Conservation (phyloP, 2,113 vertebrate genomes). For the Neogobius melanostomus region DNA sequence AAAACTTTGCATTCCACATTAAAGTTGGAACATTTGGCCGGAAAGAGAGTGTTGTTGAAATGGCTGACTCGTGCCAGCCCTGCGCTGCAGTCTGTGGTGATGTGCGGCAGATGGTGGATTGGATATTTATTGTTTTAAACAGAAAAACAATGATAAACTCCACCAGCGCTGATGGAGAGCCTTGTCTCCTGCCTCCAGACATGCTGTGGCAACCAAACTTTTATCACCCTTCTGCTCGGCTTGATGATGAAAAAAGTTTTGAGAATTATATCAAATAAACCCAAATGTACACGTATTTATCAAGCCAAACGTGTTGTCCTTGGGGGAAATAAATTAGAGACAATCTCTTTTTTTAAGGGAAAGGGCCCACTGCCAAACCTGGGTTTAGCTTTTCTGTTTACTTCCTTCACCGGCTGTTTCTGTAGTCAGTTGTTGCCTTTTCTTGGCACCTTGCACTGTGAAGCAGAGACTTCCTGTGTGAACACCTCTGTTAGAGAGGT, state of each 20-base stretch:
- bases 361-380: slow-evolving; percentile 15
- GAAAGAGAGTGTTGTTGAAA: slow-evolving; percentile 7
- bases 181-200: slow-evolving; percentile 22
- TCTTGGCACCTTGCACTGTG: slow-evolving; percentile 15
- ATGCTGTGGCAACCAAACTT: slow-evolving; percentile 18
- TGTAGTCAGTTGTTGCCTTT: slow-evolving; percentile 4
- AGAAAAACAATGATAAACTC: slow-evolving; percentile 40
- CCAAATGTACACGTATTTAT: slow-evolving; percentile 20
- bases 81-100: slow-evolving; percentile 16
- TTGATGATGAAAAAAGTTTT: slow-evolving; percentile 22
- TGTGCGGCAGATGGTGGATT: slow-evolving; percentile 40
- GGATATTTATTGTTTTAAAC: slow-evolving; percentile 35
- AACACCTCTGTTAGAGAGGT: slow-evolving; percentile 20
- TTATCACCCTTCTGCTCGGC: slow-evolving; percentile 29
- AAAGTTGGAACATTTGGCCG: slow-evolving; percentile 6
- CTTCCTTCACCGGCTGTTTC: slow-evolving; percentile 15
- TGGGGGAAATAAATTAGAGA: slow-evolving; percentile 14
- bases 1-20: not conserved
- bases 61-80: not conserved
- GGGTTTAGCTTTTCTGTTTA: slow-evolving; percentile 10
- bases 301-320: not conserved
- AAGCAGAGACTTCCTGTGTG: slow-evolving; percentile 28
- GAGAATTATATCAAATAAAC: slow-evolving; percentile 10
- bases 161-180: slow-evolving; percentile 15
- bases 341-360: slow-evolving; percentile 7